A percentile compares a stretch with the other conserved stretches of the same genome.
phyloP scores from a whole-genome alignment of 2,797 vertebrate genomes.

The Gila robusta region DNA sequence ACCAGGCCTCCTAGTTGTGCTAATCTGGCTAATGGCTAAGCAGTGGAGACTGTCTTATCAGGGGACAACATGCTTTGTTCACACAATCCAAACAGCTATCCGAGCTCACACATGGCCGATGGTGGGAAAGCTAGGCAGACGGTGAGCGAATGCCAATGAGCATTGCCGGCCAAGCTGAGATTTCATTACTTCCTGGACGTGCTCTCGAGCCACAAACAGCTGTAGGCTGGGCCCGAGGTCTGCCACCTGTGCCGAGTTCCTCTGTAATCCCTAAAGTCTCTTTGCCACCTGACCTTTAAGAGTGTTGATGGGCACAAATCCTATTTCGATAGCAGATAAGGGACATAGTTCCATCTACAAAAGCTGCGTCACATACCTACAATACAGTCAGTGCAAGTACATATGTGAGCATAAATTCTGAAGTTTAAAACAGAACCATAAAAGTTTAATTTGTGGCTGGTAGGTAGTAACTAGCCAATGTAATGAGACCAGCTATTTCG shows the following conservation, averaged over 20 bases:
- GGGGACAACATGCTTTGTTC: conserved; percentile 70
- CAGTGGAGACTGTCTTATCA: conserved; percentile 72
- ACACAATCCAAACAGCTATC: conserved; percentile 24
- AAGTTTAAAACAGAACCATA: conserved; percentile 74
- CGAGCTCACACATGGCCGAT: conserved; percentile 55
- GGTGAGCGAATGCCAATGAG: conserved; percentile 78
- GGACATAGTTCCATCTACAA: conserved; percentile 43
- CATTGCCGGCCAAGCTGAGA: conserved; percentile 46
- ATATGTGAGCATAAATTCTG: conserved; percentile 62
- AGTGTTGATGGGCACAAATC: conserved; percentile 59
- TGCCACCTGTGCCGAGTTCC: conserved; percentile 45
- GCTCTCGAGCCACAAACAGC: conserved; percentile 41
- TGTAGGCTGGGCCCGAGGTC: conserved; percentile 62
- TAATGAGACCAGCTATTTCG: conserved; percentile 74
- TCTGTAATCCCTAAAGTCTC: conserved; percentile 51
- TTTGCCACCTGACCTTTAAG: conserved; percentile 54
- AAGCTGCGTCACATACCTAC: conserved; percentile 60
- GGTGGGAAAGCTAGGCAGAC: conserved; percentile 64
- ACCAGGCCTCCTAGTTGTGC: conserved; percentile 23
- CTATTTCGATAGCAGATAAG: conserved; percentile 46
- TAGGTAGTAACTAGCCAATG: conserved; percentile 66
- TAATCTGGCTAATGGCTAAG: conserved; percentile 46
- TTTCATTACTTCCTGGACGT: conserved; percentile 63
- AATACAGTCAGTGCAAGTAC: conserved; percentile 59
- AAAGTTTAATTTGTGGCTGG: conserved; percentile 76